A percentile compares a stretch with the other conserved stretches of the same genome.
These are phyloP conservation scores for Pristionchus exspectatus DNA, from an alignment of 2,888 invertebrate species.

Conservation along the genomic window DNA sequence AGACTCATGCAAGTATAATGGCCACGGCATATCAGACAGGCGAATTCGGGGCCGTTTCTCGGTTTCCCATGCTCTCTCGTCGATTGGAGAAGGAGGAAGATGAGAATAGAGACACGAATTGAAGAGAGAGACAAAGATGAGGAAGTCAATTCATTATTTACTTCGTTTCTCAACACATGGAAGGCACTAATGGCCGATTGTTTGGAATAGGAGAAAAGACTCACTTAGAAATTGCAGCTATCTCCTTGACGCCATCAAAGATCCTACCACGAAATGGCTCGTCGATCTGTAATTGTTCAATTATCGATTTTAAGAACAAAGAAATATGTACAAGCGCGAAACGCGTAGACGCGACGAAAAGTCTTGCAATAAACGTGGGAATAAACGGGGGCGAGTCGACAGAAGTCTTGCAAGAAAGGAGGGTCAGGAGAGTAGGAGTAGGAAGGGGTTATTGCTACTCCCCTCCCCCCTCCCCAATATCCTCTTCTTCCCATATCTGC, in stretches of 20 bases:
- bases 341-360: background rate
- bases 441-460: conserved; percentile 41
- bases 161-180: conserved; percentile 14
- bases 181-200: conserved; percentile 13
- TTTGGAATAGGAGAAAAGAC: background rate
- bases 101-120: background rate
- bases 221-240: background rate
- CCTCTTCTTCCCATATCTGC: background rate
- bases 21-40: conserved; percentile 18
- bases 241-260: conserved; percentile 13
- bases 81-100: background rate
- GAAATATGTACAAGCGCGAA: conserved; percentile 8
- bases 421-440: background rate
- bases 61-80: background rate
- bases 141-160: conserved; percentile 46
- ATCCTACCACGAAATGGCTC: background rate
- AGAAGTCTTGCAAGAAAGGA: background rate
- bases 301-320: background rate
- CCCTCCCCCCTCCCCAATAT: background rate
- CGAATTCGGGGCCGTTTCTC: background rate
- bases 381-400: background rate
- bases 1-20: conserved; percentile 35
- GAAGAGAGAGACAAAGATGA: background rate
- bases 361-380: background rate
- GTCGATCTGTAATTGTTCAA: background rate